These are phyloP conservation scores for Unio pictorum DNA, from an alignment of 2,888 invertebrate species.

Conservation along the genomic window DNA sequence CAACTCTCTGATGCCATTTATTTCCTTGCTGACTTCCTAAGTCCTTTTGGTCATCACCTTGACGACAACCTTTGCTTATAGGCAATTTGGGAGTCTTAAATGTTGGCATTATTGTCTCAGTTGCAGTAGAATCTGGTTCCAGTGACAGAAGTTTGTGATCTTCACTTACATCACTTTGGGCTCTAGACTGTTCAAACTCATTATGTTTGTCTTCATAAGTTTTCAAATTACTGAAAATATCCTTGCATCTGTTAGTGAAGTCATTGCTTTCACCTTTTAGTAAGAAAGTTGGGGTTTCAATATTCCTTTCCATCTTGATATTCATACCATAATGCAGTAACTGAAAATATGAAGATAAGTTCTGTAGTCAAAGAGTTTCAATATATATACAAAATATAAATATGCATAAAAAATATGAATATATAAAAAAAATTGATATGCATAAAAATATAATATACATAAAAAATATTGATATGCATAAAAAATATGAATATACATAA, in stretches of 20 bases:
- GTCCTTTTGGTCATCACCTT: constrained; percentile 4
- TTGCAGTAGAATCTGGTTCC: constrained; percentile 23
- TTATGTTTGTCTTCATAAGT: constrained; percentile 52
- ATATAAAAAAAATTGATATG: no score
- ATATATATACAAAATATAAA: no score
- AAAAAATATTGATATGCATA: no score
- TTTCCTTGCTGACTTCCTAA: no score
- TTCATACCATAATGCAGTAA: no score
- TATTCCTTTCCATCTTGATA: not conserved
- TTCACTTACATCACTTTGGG: constrained; percentile 23
- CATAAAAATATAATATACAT: no score
- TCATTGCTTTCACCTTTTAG: constrained; percentile 9
- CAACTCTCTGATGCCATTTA: no score
- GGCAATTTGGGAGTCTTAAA: constrained; percentile 29
- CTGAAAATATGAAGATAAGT: no score
- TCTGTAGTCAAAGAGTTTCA: no score
- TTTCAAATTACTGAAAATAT: constrained; percentile 48
- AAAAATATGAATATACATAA: no score
- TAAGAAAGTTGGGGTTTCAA: constrained; percentile 5
- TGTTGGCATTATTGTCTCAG: constrained; percentile 17
- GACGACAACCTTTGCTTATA: not conserved
- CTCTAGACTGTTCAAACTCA: constrained; percentile 38
- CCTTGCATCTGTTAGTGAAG: constrained; percentile 37
- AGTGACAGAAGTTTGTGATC: constrained; percentile 24
- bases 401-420: no score